A percentile compares a stretch with the other conserved stretches of the same genome.
phyloP scores from a whole-genome alignment of 2,113 vertebrate genomes.

The Geothlypis trichas region DNA sequence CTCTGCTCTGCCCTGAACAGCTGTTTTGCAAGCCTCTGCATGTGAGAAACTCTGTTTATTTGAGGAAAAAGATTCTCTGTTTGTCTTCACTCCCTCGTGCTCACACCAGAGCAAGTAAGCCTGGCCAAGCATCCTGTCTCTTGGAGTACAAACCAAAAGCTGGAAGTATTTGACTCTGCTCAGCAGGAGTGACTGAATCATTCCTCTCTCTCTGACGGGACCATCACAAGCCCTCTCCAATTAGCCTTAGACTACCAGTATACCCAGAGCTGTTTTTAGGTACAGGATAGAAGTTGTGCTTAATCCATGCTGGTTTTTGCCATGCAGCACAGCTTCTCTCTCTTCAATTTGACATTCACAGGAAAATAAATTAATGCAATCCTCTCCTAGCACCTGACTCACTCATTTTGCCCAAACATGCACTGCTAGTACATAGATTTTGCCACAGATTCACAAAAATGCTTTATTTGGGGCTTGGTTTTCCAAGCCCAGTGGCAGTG shows the following conservation, averaged over 20 bases:
- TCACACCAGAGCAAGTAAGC: neutral
- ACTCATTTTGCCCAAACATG: neutral
- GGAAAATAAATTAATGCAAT: neutral
- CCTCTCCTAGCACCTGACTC: neutral
- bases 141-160: neutral
- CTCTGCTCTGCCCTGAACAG: neutral
- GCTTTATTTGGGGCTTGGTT: neutral
- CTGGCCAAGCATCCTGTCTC: neutral
- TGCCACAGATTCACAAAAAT: neutral
- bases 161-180: neutral
- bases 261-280: neutral
- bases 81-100: neutral
- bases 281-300: neutral
- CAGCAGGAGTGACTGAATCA: neutral
- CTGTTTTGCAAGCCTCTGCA: neutral
- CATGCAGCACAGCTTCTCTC: neutral
- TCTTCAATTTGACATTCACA: neutral
- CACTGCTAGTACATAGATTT: neutral
- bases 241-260: neutral
- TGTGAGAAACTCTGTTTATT: neutral
- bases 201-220: neutral
- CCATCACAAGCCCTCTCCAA: conserved; percentile 4
- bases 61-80: neutral
- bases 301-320: neutral
- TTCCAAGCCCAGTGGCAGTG: neutral